A percentile compares a stretch with the other conserved stretches of the same genome.
Conservation (phyloP, 2,888 invertebrate genomes). For the Mycalesis mineus region DNA sequence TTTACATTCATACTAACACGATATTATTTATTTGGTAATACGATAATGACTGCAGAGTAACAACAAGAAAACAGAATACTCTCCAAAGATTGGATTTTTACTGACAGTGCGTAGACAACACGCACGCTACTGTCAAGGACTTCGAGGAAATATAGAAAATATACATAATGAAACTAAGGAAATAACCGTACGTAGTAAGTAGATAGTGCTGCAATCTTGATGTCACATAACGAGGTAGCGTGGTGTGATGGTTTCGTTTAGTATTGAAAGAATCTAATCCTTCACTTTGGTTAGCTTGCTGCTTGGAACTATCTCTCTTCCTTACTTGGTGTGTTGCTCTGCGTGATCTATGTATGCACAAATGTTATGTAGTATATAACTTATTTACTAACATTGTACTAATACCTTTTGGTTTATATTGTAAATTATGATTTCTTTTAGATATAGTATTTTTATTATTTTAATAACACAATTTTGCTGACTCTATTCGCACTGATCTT, state of each 20-base stretch:
- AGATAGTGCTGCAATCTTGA: constrained; percentile 53
- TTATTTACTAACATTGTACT: constrained; percentile 41
- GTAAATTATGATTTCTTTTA: constrained; percentile 17
- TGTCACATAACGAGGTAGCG: constrained; percentile 67
- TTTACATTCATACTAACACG: constrained; percentile 56
- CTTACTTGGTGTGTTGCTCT: constrained; percentile 67
- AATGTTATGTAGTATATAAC: constrained; percentile 38
- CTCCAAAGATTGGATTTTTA: constrained; percentile 71
- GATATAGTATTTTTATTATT: constrained; percentile 7
- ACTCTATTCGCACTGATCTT: constrained; percentile 16
- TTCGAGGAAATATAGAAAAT: constrained; percentile 46
- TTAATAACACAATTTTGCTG: constrained; percentile 3
- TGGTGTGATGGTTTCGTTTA: constrained; percentile 67
- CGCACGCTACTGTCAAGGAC: constrained; percentile 54
- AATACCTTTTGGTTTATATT: constrained; percentile 33
- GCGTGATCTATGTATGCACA: constrained; percentile 46
- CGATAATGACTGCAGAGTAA: constrained; percentile 61
- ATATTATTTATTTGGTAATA: constrained; percentile 63
- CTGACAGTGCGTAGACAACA: constrained; percentile 43
- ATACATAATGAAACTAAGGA: constrained; percentile 36
- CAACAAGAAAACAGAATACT: constrained; percentile 61
- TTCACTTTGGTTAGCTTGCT: constrained; percentile 40
- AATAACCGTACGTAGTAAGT: constrained; percentile 60
- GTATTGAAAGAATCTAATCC: constrained; percentile 30
- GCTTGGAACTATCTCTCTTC: constrained; percentile 51